Evolutionary conservation across 2,888 invertebrate genomes (phyloP), one percentile per base, ranked within the genome.

Genomic region (Xanthia togata): DNA sequence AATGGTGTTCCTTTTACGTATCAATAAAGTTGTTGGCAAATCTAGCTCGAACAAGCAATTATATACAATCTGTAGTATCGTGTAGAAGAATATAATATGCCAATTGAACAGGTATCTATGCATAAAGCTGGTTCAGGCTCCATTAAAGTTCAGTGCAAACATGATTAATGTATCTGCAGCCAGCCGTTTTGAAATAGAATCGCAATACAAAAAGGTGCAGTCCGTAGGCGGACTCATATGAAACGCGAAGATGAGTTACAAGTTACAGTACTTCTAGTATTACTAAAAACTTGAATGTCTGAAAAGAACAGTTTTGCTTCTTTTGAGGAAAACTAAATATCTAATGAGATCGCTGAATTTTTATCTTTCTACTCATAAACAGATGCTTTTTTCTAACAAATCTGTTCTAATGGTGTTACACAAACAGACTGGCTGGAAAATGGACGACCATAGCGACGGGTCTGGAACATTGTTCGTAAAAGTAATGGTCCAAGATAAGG

Each of bases 161-260:
- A 78, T 86, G 86, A 88, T 88, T 84, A 88, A 88, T 88, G 79
- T 84, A 82, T 81, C 70, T 75, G 78, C 83, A 82, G 64, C 60
- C 70, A 77, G 78, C 53, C 73, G 77, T 76, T 84, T 76, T 77
- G 79, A 89, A 88, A 89, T 85, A 88, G 84, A 81, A 81, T 82
- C 65, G 73, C 84, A 65, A 72, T 60, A 79, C 79, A 85, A 83
- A 81, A 84, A 83, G 87, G 74, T 84, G 71, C 47, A 84, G 72
- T 70, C 70, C 35, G 62, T 67, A 69, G 70, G 82, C 73, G 71
- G 72, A n/a, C 31, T 20, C 47, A 82, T 67, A 77, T 82, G 64
- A 82, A 71, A 71, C 35, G 60, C 60, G 20, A 76, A 73, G 41
- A 57, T 81, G 73, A 79, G 26, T 67, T 65, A 65, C 50, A 50